A percentile compares a stretch with the other conserved stretches of the same genome.
Evolutionary conservation across 2,888 invertebrate genomes (phyloP).

Genomic region (Chrysomela aeneicollis): DNA sequence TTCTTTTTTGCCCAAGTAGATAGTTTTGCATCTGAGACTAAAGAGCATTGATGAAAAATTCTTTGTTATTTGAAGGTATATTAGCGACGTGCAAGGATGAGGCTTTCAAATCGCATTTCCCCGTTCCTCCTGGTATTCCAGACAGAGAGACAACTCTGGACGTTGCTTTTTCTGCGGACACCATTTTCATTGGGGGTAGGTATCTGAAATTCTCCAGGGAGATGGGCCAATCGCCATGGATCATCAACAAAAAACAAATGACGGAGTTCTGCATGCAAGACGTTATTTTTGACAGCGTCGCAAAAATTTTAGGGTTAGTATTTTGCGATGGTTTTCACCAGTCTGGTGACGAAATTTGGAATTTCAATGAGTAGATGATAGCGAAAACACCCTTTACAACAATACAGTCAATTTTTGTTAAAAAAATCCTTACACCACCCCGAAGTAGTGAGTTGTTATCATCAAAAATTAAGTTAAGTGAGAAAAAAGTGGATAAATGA

Average conservation of each 20-base stretch:
- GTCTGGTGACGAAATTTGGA: no score
- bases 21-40: no score
- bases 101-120: constrained; percentile 63
- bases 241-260: constrained; percentile 79
- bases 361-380: no score
- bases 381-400: no score
- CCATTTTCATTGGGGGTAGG: constrained; percentile 74
- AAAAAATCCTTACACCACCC: no score
- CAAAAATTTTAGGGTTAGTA: constrained; percentile 68
- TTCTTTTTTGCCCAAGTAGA: no score
- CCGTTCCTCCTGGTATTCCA: constrained; percentile 65
- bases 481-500: no score
- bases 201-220: constrained; percentile 86
- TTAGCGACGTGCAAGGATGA: constrained; percentile 63
- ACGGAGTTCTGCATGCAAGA: constrained; percentile 92
- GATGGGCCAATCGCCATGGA: constrained; percentile 95
- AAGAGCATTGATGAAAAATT: no score
- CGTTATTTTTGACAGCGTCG: constrained; percentile 76
- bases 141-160: constrained; percentile 58
- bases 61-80: constrained; percentile 51
- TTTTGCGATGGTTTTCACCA: no score
- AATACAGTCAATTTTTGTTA: no score
- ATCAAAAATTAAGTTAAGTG: no score
- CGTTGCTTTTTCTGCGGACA: constrained; percentile 67
- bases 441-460: no score